Percentiles rank a stretch among this genome's conserved stretches.
phyloP scores from a whole-genome alignment of 30 jellyfish, hydroid and myxozoan species.

The Aurelia sp. region DNA sequence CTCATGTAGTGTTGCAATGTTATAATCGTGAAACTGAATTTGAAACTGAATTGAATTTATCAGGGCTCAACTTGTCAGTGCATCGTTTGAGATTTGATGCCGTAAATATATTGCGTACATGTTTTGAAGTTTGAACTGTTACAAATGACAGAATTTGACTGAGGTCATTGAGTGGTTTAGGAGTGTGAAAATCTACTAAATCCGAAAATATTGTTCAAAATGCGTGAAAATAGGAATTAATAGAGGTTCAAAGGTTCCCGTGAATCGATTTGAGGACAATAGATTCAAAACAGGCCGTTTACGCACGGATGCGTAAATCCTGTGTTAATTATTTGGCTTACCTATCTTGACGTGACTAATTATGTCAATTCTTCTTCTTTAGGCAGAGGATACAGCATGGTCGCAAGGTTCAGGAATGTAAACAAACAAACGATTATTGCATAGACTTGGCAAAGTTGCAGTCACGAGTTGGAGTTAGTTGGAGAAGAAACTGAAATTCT shows the following conservation, averaged over 20 bases:
- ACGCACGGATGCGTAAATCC: constrained; percentile 11
- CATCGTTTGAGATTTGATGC: too few relatives aligned
- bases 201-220: not conserved
- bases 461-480: too few relatives aligned
- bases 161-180: not conserved
- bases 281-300: not conserved
- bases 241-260: constrained; percentile 3
- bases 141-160: not conserved
- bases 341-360: constrained; percentile 24
- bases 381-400: too few relatives aligned
- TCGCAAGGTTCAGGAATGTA: too few relatives aligned
- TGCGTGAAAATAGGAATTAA: not conserved
- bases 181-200: not conserved
- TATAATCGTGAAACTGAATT: too few relatives aligned
- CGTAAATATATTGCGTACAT: not conserved
- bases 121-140: not conserved
- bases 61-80: too few relatives aligned
- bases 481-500: too few relatives aligned
- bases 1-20: too few relatives aligned
- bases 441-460: too few relatives aligned
- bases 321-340: constrained; percentile 6
- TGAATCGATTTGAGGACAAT: not conserved
- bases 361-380: not conserved
- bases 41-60: too few relatives aligned
- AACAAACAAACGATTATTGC: too few relatives aligned